Evolutionary conservation across 2,888 invertebrate species (phyloP), one percentile per base, ranked within the genome.

Genomic region (Zhengitettix transpicula): DNA sequence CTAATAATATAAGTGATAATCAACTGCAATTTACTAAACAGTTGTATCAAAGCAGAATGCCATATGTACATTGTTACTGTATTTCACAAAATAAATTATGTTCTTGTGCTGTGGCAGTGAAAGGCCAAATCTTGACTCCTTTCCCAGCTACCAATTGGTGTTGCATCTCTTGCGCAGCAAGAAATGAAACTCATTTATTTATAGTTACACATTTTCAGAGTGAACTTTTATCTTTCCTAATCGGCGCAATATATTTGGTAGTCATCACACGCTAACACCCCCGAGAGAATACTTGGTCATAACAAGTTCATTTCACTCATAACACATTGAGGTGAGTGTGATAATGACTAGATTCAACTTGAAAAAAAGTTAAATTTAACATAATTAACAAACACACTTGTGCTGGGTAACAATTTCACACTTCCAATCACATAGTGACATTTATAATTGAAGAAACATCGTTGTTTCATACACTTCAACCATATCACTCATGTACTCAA

Each of bases 71-170:
- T 54, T 42, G 55, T 52, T 15, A n/a, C 56, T 58, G 58, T 59
- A 55, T 53, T 57, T 59, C 60, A 56, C 60, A 64, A 64, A 62
- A 63, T 60, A 61, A 63, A 64, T 54, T 61, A 61, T 59, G 62
- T 60, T 62, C 64, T 68, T 68, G 67, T 67, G 67, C 67, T 64
- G 67, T 67, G 68, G 68, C 68, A 68, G 68, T 68, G 68, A 67
- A 65, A 65, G 67, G 66, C 66, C 66, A 63, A 58, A 61, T 58
- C 56, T 59, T 58, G 61, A 60, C 42, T 62, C 63, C 60, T 63
- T 58, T 61, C 61, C 60, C 60, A 61, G 60, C 61, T 63, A 58
- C 57, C 57, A 44, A 55, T 10, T 40, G 57, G 57, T 47, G 58
- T 60, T 40, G 41, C 47, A 51, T 55, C 51, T 52, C 59, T 52